Conservation (phyloP, 2,888 invertebrate species). For the Thymelicus sylvestris region DNA sequence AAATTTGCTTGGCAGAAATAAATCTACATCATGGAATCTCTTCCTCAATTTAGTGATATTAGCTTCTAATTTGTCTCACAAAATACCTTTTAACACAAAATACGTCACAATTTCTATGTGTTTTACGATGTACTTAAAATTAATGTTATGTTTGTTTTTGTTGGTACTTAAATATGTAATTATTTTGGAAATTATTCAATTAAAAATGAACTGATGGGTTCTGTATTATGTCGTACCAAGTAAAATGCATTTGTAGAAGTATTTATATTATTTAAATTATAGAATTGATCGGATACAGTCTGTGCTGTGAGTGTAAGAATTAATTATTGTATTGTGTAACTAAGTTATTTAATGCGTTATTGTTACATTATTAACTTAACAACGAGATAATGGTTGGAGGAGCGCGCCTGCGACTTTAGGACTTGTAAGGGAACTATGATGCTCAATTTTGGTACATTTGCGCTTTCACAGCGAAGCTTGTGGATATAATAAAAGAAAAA, state of each 20-base stretch:
- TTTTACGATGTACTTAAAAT: slow-evolving; percentile 66
- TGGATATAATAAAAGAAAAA: slow-evolving; percentile 62
- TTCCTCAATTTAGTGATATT: slow-evolving; percentile 84
- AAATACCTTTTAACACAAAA: slow-evolving; percentile 73
- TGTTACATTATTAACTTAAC: slow-evolving; percentile 68
- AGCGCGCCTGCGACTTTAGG: slow-evolving; percentile 64
- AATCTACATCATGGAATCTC: slow-evolving; percentile 76
- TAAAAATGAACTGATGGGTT: slow-evolving; percentile 55
- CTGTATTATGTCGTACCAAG: slow-evolving; percentile 78
- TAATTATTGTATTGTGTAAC: slow-evolving; percentile 66
- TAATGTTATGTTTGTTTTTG: slow-evolving; percentile 81
- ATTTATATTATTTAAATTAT: slow-evolving; percentile 82
- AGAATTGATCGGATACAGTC: slow-evolving; percentile 72
- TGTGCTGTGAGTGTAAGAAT: slow-evolving; percentile 80
- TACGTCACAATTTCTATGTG: slow-evolving; percentile 80
- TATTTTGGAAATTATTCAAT: slow-evolving; percentile 64
- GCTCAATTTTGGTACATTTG: slow-evolving; percentile 78
- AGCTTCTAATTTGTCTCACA: slow-evolving; percentile 79
- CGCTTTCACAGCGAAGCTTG: slow-evolving; percentile 79
- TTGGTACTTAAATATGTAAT: slow-evolving; percentile 70
- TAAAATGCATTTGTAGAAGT: slow-evolving; percentile 82
- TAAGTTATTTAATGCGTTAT: slow-evolving; percentile 81
- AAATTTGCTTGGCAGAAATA: slow-evolving; percentile 47
- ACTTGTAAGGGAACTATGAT: slow-evolving; percentile 64
- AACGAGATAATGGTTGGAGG: slow-evolving; percentile 60